Conservation (phyloP, 2,888 invertebrate species). For the Spodoptera exigua region DNA sequence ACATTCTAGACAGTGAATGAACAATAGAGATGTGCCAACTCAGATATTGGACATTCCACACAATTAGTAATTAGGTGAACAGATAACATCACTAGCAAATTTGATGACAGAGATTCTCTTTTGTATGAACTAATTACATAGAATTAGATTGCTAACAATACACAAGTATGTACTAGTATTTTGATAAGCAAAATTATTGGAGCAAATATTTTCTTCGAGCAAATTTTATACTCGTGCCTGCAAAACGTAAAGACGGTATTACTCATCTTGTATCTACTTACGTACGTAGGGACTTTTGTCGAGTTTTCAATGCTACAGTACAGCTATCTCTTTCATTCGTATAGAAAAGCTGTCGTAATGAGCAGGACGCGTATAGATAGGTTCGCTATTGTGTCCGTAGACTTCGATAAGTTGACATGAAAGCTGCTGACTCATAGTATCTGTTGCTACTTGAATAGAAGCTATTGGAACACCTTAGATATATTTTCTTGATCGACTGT, state of each 20-base stretch:
- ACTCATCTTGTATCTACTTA: conserved; percentile 22
- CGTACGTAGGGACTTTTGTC: conserved; percentile 25
- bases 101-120: background rate
- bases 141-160: background rate
- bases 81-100: conserved; percentile 3
- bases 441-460: conserved; percentile 36
- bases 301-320: conserved; percentile 19
- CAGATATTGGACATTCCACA: conserved; percentile 22
- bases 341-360: conserved; percentile 41
- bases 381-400: conserved; percentile 29
- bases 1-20: conserved; percentile 49
- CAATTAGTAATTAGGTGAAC: conserved; percentile 9
- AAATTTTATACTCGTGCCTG: conserved; percentile 8
- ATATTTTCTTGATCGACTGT: conserved; percentile 13
- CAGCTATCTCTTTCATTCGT: conserved; percentile 40
- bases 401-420: conserved; percentile 50
- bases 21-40: conserved; percentile 23
- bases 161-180: conserved; percentile 6
- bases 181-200: conserved; percentile 17
- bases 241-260: conserved; percentile 37
- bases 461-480: conserved; percentile 44
- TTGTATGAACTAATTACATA: background rate
- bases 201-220: conserved; percentile 33
- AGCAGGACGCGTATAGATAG: conserved; percentile 46
- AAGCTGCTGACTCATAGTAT: conserved; percentile 39